Conservation (phyloP, 2,113 vertebrate species). For the Sturnus vulgaris region DNA sequence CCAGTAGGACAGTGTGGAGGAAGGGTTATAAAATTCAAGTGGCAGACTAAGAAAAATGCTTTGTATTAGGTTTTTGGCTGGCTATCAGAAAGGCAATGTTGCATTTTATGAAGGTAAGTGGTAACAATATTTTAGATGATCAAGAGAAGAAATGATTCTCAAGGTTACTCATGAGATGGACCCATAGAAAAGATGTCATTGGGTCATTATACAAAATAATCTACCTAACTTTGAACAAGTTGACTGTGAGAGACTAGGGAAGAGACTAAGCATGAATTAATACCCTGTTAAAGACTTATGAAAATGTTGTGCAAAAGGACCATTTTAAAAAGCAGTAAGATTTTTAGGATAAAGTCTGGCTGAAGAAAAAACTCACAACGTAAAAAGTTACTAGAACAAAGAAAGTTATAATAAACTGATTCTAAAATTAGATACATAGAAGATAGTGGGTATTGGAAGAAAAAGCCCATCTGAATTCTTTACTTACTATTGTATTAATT, state of each 20-base stretch:
- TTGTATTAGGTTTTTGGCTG: background rate
- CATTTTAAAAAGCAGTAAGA: background rate
- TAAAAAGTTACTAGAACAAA: background rate
- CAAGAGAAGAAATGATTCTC: background rate
- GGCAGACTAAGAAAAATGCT: background rate
- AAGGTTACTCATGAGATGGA: background rate
- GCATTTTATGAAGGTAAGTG: background rate
- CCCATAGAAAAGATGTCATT: background rate
- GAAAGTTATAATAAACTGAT: background rate
- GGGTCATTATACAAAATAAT: background rate
- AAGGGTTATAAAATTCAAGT: background rate
- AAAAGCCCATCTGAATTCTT: rapidly evolving
- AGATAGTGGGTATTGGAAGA: background rate
- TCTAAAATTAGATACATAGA: background rate
- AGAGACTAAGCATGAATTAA: background rate
- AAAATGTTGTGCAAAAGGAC: background rate
- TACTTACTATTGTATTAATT: background rate
- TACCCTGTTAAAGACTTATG: background rate
- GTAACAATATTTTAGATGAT: background rate
- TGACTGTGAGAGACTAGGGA: background rate
- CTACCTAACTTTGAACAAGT: background rate
- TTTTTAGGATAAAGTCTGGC: background rate
- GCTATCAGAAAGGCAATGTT: background rate
- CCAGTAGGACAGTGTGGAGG: background rate
- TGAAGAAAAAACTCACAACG: background rate